Evolutionary conservation across 2,113 vertebrate species (phyloP), one percentile per base, ranked within the genome.

Genomic region (Corvus hawaiiensis): DNA sequence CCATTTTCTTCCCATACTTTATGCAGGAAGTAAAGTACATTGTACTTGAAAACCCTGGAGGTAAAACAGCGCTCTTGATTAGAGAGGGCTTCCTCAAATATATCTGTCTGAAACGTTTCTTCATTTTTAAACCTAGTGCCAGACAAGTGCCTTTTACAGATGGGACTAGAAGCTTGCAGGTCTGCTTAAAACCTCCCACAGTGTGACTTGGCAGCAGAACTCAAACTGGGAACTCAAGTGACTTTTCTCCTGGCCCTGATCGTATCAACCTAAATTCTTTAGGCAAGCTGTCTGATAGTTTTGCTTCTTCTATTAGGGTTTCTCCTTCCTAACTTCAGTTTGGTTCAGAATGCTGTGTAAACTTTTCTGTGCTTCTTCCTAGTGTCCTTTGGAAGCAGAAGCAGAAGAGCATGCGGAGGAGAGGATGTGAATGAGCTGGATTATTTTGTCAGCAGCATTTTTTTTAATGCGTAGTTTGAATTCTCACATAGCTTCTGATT

Each of bases 351-450:
- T 49, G 74, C 80, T 95, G 22, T 72, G 49, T 67, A 46, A 90
- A 67, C 39, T 74, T 93, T 32, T n/a, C 54, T 78, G 44, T 93
- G 48, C 48, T 86, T 67, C 68, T 59, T 86, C 21, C 61, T 89
- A 5, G 48, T 63, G 81, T 75, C 54, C 48, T 90, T 91, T 92
- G 52, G 84, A 94, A 84, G 81, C 73, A 74, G 64, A 89, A 89
- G 46, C 39, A 84, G 79, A 83, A 79, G 84, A 90, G 69, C 49
- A 11, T 82, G 74, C 82, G 81, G 56, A 87, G 54, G 44, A 90
- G 69, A 75, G n/a, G 35, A 86, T 97, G 64, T 87, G 89, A 92
- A 92, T 84, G 73, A 95, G 69, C 66, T 89, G 55, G 56, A 71
- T 78, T 81, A 71, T 93, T 95, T 96, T 89, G 61, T 92, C 91